These are phyloP conservation scores for Pasiphila rectangulata DNA, from an alignment of 2,888 invertebrate species.

Conservation along the genomic window DNA sequence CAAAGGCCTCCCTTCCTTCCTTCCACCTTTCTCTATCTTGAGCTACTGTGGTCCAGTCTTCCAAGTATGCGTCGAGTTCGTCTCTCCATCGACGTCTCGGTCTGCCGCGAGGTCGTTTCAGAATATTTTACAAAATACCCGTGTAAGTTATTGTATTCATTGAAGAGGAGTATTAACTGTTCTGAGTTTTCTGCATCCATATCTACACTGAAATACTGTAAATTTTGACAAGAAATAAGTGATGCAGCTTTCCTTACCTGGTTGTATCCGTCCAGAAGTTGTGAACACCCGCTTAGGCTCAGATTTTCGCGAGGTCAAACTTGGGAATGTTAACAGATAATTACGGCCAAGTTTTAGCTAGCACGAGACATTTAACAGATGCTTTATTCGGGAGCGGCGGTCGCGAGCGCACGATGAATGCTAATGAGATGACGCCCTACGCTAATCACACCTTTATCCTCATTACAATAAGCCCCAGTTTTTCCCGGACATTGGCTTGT, in stretches of 20 bases:
- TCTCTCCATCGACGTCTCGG: too few relatives aligned
- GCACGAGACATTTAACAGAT: conserved; percentile 81
- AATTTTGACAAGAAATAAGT: not conserved
- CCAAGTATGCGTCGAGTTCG: too few relatives aligned
- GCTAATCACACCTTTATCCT: conserved; percentile 54
- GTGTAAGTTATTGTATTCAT: too few relatives aligned
- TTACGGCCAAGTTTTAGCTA: conserved; percentile 77
- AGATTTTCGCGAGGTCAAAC: conserved; percentile 79
- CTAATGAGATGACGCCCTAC: conserved; percentile 62
- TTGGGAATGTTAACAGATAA: conserved; percentile 81
- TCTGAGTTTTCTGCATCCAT: too few relatives aligned
- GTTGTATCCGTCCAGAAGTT: conserved; percentile 43
- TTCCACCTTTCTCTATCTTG: too few relatives aligned
- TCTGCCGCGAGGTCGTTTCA: too few relatives aligned
- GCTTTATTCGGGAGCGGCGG: conserved; percentile 77
- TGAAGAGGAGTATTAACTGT: too few relatives aligned
- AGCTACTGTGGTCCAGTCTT: too few relatives aligned
- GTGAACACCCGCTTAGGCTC: conserved; percentile 59
- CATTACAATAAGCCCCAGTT: conserved; percentile 48
- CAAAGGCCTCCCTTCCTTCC: too few relatives aligned
- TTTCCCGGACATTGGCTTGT: conserved; percentile 49
- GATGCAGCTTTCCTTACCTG: conserved; percentile 1
- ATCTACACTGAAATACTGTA: not conserved
- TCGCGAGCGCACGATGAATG: conserved; percentile 78
- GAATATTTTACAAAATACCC: too few relatives aligned